Base-by-base conservation (phyloP, 2,113 vertebrate genomes). In the Oncorhynchus masou region DNA sequence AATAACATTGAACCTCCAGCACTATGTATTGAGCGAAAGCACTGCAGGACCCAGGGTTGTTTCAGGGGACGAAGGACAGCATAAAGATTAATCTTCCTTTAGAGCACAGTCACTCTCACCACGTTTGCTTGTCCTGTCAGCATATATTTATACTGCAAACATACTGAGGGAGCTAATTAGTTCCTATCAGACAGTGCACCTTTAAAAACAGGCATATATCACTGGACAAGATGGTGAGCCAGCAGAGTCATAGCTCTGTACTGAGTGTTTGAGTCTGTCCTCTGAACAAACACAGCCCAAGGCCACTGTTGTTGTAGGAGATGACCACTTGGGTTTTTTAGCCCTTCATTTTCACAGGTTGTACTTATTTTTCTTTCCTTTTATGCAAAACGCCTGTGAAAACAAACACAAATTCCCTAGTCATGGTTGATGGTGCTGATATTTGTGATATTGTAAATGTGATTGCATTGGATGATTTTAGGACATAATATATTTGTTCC, bases 151-250 rank as follows among this genome's bases (percentile, higher is more conserved):
- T 77, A 78, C 74, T 79, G 79, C 66, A 90, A 87, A 89, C 80
- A 75, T 16, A 79, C 31, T 81, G 73, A 77, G 79, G 83, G 81
- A 82, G 85, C 85, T 82, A 86, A 86, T 86, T 84, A 81, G 80
- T 54, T 60, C 29, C 48, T 77, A 84, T 90, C 83, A 78, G 77
- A 70, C 65, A 27, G 74, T 76, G 88, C 83, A 82, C 83, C 78
- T 85, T 90, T 79, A 78, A 85, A 89, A 87, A 86, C 80, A 85
- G 76, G 83, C 70, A 84, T 85, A 80, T 80, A 84, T 91, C 87
- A 86, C 25, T 13, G 73, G 75, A 81, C 78, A 84, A 84, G 87
- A 81, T 85, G 83, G 76, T 5, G 59, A 75, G 71, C 54, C n/a
- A 20, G 25, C 49, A 8, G 54, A 16, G 76, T 79, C 73, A 11